phyloP scores from a whole-genome alignment of 1,140 invertebrate species.

The Bicyclus anynana region DNA sequence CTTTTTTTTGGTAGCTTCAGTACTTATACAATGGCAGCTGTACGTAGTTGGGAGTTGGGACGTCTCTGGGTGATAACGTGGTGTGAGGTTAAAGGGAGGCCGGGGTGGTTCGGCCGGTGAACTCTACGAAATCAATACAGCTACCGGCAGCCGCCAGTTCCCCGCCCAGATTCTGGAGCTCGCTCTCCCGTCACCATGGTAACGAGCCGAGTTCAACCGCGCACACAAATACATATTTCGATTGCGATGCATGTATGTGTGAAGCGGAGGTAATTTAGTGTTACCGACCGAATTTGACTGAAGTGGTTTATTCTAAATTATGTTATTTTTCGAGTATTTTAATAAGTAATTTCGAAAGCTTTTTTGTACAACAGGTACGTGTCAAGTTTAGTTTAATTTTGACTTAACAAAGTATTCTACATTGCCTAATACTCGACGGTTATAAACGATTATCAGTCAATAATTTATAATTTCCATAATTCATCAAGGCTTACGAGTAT shows the following conservation, averaged over 20 bases:
- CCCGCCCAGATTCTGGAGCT: constrained; percentile 36
- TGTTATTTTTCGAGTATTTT: too few species aligned
- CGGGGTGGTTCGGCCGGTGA: constrained; percentile 49
- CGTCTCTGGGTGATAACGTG: constrained; percentile 11
- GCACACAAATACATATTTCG: not conserved
- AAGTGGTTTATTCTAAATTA: too few species aligned
- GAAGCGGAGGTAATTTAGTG: not conserved
- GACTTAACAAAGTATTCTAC: too few species aligned
- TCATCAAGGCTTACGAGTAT: too few species aligned
- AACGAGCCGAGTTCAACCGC: constrained; percentile 16
- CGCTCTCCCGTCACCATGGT: constrained; percentile 24
- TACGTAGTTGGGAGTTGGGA: constrained; percentile 10
- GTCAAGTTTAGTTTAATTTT: too few species aligned
- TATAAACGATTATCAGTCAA: too few species aligned
- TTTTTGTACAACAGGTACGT: too few species aligned
- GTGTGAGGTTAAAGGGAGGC: constrained; percentile 9
- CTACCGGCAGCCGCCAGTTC: constrained; percentile 45
- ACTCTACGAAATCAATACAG: constrained; percentile 70
- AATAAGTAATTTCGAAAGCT: too few species aligned
- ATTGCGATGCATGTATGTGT: not conserved
- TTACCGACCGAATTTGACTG: too few species aligned
- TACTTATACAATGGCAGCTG: constrained; percentile 12
- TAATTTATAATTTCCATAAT: too few species aligned
- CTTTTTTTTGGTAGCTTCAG: constrained; percentile 13
- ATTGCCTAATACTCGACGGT: too few species aligned